These are phyloP conservation scores for Meloidogyne chitwoodi DNA, from an alignment of 1,140 invertebrate genomes.

Conservation along the genomic window DNA sequence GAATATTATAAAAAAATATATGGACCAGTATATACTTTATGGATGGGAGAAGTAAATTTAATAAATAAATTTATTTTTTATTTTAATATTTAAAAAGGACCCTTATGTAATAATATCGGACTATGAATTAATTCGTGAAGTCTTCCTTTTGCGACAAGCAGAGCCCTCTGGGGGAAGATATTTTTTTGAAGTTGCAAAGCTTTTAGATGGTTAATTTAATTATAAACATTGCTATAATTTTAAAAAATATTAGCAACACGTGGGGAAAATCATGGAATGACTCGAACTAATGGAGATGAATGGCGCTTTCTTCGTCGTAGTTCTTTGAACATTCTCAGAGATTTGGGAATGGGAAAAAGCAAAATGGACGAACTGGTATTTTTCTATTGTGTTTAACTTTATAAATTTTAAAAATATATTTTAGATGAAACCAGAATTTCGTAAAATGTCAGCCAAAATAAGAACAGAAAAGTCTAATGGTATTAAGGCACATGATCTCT, in stretches of 20 bases:
- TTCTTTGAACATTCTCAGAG: not conserved
- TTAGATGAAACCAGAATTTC: conserved; percentile 5
- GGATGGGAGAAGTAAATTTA: conserved; percentile 5
- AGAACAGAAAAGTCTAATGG: not conserved
- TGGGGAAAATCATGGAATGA: conserved; percentile 2
- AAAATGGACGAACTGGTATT: conserved; percentile 5
- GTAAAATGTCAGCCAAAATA: conserved; percentile 17
- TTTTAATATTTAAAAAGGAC: not conserved
- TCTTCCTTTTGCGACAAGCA: not conserved
- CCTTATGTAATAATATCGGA: conserved; percentile 15
- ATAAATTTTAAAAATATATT: not conserved
- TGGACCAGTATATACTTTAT: conserved; percentile 17
- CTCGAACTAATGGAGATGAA: not conserved
- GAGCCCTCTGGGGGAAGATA: not conserved
- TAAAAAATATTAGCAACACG: not conserved
- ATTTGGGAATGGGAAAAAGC: conserved; percentile 13
- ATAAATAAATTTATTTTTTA: not conserved
- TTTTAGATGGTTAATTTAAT: not conserved
- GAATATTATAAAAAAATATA: conserved; percentile 5
- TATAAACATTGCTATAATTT: too few relatives aligned
- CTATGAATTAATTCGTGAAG: conserved; percentile 1
- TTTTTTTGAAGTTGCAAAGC: conserved; percentile 10
- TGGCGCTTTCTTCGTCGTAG: conserved; percentile 4
- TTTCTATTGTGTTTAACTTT: too few relatives aligned
- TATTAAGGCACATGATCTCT: not conserved